Evolutionary conservation across 1,140 invertebrate genomes (phyloP).

Genomic region (Mercenaria mercenaria): DNA sequence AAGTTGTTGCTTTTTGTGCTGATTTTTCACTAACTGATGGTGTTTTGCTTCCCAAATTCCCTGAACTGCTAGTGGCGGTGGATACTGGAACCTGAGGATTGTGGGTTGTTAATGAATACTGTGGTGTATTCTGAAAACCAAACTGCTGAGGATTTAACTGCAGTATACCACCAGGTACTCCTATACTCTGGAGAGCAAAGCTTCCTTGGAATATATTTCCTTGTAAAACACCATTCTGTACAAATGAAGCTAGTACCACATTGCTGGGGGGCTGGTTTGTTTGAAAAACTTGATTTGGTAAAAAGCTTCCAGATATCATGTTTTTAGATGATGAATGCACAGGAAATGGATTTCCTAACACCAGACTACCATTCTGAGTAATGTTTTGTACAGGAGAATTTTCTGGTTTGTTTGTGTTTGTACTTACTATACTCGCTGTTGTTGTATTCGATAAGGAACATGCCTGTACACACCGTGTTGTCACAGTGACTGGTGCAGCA

Average conservation of each 20-base stretch:
- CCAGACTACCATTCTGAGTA: neutral
- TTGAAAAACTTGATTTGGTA: neutral
- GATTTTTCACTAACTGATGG: too few relatives aligned
- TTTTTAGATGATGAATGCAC: neutral
- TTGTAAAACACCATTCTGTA: neutral
- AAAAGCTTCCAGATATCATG: neutral
- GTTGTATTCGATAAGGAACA: neutral
- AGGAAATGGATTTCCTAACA: constrained; percentile 13
- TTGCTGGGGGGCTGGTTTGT: neutral
- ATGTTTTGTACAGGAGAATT: too few relatives aligned
- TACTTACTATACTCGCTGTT: neutral
- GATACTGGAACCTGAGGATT: neutral
- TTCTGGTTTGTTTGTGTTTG: neutral
- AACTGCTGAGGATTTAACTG: neutral
- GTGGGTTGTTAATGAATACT: neutral
- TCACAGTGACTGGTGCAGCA: neutral
- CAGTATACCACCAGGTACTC: neutral
- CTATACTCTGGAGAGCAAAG: neutral
- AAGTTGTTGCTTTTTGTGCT: neutral
- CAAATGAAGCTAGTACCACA: neutral
- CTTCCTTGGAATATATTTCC: neutral
- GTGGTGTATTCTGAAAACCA: neutral
- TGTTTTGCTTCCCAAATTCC: neutral
- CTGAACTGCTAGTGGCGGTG: neutral
- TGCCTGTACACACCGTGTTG: neutral